phyloP scores from a whole-genome alignment of 2,113 vertebrate species.

The Ibidorhyncha struthersii region DNA sequence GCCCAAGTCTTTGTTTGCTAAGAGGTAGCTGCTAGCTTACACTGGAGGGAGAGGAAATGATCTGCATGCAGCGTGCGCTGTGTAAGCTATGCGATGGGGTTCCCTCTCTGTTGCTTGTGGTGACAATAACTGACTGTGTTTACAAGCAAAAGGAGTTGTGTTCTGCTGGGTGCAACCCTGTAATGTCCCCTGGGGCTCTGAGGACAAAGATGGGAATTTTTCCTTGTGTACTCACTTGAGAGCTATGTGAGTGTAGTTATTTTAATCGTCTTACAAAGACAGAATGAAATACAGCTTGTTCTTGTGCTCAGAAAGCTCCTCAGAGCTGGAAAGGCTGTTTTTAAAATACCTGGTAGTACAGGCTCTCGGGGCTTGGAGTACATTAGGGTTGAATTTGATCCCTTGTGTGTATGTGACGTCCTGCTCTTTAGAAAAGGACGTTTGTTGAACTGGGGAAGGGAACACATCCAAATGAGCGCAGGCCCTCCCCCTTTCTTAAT shows the following conservation, averaged over 20 bases:
- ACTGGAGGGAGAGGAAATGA: background rate
- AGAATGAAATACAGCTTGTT: background rate
- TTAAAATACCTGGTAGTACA: background rate
- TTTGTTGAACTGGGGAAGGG: background rate
- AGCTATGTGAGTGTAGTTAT: background rate
- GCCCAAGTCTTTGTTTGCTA: background rate
- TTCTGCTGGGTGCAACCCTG: background rate
- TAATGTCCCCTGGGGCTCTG: background rate
- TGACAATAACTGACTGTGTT: constrained; percentile 21
- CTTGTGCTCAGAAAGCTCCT: constrained; percentile 9
- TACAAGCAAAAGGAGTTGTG: constrained; percentile 5
- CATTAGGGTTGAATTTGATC: background rate
- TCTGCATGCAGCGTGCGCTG: background rate
- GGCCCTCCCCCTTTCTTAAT: background rate
- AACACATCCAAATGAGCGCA: background rate
- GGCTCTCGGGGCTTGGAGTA: background rate
- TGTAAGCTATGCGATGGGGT: background rate
- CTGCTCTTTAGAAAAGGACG: background rate
- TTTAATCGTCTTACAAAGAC: constrained; percentile 19
- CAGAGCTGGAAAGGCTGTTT: background rate
- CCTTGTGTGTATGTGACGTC: background rate
- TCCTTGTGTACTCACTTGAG: background rate
- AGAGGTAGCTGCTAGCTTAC: background rate
- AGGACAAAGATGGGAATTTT: constrained; percentile 34
- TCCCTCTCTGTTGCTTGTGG: background rate